These are phyloP conservation scores for Athalia cordata DNA, from an alignment of 2,888 invertebrate genomes.

Conservation along the genomic window DNA sequence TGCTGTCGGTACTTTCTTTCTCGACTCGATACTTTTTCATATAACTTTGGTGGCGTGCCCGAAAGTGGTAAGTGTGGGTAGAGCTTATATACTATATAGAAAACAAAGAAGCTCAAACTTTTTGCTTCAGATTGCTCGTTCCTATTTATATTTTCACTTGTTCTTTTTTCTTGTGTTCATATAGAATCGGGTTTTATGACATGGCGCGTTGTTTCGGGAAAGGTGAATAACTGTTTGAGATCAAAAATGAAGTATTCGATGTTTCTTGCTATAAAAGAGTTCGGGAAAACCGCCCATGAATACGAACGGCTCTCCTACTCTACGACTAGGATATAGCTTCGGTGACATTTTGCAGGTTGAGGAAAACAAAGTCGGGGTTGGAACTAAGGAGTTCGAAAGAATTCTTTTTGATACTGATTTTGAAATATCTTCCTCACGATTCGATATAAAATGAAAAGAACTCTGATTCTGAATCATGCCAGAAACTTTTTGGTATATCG, in stretches of 20 bases:
- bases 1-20: slow-evolving; percentile 39
- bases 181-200: slow-evolving; percentile 11
- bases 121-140: slow-evolving; percentile 15
- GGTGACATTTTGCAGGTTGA: slow-evolving; percentile 20
- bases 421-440: slow-evolving; percentile 17
- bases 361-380: slow-evolving; percentile 15
- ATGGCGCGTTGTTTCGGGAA: background rate
- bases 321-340: background rate
- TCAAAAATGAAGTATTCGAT: slow-evolving; percentile 26
- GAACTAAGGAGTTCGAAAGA: slow-evolving; percentile 13
- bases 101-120: slow-evolving; percentile 33
- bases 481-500: slow-evolving; percentile 63
- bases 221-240: slow-evolving; percentile 5
- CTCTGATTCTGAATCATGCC: slow-evolving; percentile 59
- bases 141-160: background rate
- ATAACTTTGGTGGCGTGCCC: slow-evolving; percentile 23
- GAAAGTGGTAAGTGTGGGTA: slow-evolving; percentile 36
- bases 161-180: background rate
- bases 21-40: slow-evolving; percentile 35
- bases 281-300: slow-evolving; percentile 3
- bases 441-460: slow-evolving; percentile 25
- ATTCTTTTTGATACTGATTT: slow-evolving; percentile 15
- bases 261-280: background rate
- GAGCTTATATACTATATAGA: background rate
- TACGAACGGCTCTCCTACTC: slow-evolving; percentile 21